Evolutionary conservation across 2,797 vertebrate genomes (phyloP).

Genomic region (Epinephelus malabaricus): DNA sequence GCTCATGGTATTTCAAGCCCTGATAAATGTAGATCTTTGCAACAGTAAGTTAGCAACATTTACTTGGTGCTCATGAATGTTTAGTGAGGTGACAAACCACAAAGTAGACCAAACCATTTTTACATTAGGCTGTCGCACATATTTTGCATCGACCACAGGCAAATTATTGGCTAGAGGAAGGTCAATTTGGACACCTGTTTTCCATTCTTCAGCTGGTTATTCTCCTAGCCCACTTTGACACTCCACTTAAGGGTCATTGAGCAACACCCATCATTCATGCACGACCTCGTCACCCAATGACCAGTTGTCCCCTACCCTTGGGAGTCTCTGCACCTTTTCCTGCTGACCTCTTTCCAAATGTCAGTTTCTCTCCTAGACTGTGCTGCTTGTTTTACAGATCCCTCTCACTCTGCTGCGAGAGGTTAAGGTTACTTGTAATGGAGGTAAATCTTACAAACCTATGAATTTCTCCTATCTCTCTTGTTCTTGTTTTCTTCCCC

Average conservation of each 20-base stretch:
- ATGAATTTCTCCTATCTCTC: constrained; percentile 72
- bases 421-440: constrained; percentile 87
- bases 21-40: background rate
- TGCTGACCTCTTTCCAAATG: constrained; percentile 86
- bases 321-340: constrained; percentile 83
- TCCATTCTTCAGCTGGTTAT: background rate
- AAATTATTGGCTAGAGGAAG: constrained; percentile 5
- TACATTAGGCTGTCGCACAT: background rate
- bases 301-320: constrained; percentile 48
- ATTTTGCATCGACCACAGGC: background rate
- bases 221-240: constrained; percentile 22
- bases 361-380: constrained; percentile 87
- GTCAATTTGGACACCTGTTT: constrained; percentile 8
- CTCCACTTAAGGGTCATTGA: constrained; percentile 26
- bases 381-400: constrained; percentile 91
- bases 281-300: constrained; percentile 36
- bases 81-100: background rate
- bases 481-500: constrained; percentile 50
- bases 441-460: constrained; percentile 85
- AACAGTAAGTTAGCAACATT: constrained; percentile 11
- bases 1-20: too few species aligned
- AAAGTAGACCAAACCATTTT: background rate
- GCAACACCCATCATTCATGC: constrained; percentile 3
- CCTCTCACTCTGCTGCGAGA: constrained; percentile 89
- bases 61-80: background rate